Evolutionary conservation across 2,797 vertebrate genomes (phyloP).

Genomic region (Siniperca obscura): DNA sequence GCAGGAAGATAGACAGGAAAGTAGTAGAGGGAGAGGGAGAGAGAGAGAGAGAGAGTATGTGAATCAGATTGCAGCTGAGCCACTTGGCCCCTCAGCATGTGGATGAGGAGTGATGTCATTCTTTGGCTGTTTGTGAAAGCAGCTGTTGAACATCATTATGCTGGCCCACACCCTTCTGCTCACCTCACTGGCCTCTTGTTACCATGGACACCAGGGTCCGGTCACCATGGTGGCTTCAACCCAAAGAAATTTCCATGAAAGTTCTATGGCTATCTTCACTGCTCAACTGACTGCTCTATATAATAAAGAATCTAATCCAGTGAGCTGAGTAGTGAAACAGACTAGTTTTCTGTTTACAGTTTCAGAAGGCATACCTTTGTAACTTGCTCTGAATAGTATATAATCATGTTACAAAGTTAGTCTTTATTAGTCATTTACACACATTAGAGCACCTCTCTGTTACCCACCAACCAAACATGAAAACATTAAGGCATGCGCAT

Average conservation of each 20-base stretch:
- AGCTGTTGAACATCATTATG: constrained; percentile 63
- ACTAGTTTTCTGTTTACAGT: not conserved
- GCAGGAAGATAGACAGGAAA: constrained; percentile 8
- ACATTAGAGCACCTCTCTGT: not conserved
- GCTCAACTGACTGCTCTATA: not conserved
- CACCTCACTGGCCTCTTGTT: constrained; percentile 54
- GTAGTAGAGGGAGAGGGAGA: not conserved
- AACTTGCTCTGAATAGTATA: not conserved
- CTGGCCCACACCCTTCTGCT: constrained; percentile 58
- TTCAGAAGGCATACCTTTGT: not conserved
- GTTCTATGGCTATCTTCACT: not conserved
- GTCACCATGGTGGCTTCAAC: constrained; percentile 57
- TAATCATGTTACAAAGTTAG: not conserved
- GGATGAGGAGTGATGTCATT: constrained; percentile 47
- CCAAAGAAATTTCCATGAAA: constrained; percentile 28
- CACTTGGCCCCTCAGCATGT: not conserved
- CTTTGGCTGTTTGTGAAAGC: constrained; percentile 47
- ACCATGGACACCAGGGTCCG: constrained; percentile 52
- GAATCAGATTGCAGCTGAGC: constrained; percentile 6
- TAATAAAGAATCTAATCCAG: not conserved
- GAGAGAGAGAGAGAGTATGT: not conserved
- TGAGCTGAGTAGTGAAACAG: not conserved
- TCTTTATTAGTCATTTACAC: not conserved
- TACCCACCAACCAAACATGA: not conserved
- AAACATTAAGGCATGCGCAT: not conserved